These are phyloP conservation scores for Cyprinodon tularosa DNA, from an alignment of 2,113 vertebrate species.

Conservation along the genomic window DNA sequence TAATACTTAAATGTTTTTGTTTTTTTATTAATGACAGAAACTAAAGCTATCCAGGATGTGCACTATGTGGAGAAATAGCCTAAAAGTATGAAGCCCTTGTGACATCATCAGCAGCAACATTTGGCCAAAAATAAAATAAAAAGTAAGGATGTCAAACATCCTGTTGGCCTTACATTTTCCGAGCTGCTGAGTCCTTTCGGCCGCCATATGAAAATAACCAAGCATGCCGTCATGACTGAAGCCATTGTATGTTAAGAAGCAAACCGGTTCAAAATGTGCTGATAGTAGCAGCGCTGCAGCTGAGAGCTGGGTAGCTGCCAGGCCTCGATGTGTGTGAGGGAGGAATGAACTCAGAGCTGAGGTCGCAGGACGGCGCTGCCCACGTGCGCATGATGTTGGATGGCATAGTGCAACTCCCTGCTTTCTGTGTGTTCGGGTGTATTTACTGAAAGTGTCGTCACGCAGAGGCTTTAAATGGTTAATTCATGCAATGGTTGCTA, in stretches of 20 bases:
- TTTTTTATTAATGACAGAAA: neutral
- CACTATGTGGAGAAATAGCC: too few species aligned
- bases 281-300: slow-evolving; percentile 69
- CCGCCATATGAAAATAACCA: slow-evolving; percentile 72
- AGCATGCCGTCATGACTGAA: slow-evolving; percentile 63
- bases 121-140: neutral
- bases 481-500: neutral
- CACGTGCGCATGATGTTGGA: slow-evolving; percentile 31
- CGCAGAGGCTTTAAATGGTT: slow-evolving; percentile 19
- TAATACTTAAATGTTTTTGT: neutral
- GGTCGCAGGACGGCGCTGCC: slow-evolving; percentile 58
- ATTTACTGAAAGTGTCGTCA: slow-evolving; percentile 8
- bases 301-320: slow-evolving; percentile 54
- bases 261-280: slow-evolving; percentile 73
- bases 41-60: too few species aligned
- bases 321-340: slow-evolving; percentile 64
- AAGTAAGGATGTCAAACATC: slow-evolving; percentile 3
- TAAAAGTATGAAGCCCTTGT: too few species aligned
- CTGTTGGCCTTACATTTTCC: slow-evolving; percentile 39
- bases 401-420: slow-evolving; percentile 25
- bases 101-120: too few species aligned
- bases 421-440: neutral
- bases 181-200: slow-evolving; percentile 48
- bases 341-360: slow-evolving; percentile 58
- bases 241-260: slow-evolving; percentile 61